phyloP scores from a whole-genome alignment of 2,888 invertebrate genomes.

The Rhogogaster chlorosoma region DNA sequence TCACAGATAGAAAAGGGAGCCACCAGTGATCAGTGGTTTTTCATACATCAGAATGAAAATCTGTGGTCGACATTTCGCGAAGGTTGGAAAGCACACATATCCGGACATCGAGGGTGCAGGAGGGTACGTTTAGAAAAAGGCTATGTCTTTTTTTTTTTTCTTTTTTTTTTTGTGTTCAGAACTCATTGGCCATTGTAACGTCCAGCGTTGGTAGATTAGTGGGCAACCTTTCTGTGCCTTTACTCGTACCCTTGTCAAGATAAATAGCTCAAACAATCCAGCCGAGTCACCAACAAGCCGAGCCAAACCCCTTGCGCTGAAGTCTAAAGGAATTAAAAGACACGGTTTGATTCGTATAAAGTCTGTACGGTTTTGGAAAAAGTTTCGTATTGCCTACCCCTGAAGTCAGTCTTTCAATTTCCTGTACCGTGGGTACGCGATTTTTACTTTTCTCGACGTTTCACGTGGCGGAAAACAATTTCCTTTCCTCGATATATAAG shows the following conservation, averaged over 20 bases:
- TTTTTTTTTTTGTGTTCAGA: not conserved
- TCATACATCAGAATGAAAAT: not conserved
- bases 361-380: not conserved
- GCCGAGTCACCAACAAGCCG: conserved; percentile 27
- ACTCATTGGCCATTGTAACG: conserved; percentile 31
- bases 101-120: too few relatives aligned
- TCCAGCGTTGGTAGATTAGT: conserved; percentile 28
- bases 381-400: not conserved
- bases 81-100: not conserved
- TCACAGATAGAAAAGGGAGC: not conserved
- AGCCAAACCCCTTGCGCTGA: not conserved
- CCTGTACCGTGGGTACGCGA: not conserved
- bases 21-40: not conserved
- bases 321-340: conserved; percentile 25
- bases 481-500: not conserved
- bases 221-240: conserved; percentile 36
- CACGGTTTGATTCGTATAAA: not conserved
- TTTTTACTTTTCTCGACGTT: not conserved
- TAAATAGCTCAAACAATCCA: conserved; percentile 28
- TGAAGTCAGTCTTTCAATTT: not conserved
- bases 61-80: not conserved
- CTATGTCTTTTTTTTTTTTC: not conserved
- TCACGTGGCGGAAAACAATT: not conserved
- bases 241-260: conserved; percentile 39
- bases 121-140: not conserved